phyloP scores from a whole-genome alignment of 2,797 vertebrate genomes.

The Picus viridis region DNA sequence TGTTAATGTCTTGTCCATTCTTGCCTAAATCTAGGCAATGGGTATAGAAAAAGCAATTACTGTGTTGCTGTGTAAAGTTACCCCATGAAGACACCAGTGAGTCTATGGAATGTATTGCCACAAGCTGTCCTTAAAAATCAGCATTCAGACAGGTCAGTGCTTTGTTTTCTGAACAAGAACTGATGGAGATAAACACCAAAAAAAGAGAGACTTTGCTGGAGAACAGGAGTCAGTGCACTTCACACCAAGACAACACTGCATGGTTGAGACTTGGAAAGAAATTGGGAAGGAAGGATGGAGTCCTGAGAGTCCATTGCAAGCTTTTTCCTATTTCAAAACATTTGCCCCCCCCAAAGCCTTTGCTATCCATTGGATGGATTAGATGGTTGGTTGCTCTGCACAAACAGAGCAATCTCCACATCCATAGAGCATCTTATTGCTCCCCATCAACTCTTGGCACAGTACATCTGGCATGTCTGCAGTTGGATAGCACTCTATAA shows the following conservation, averaged over 20 bases:
- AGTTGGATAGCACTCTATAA: conserved; percentile 6
- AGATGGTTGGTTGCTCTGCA: background rate
- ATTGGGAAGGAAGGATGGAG: background rate
- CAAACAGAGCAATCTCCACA: background rate
- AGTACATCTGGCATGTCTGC: background rate
- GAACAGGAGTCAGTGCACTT: background rate
- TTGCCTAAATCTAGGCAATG: background rate
- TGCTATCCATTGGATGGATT: background rate
- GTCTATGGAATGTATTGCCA: background rate
- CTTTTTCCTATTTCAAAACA: background rate
- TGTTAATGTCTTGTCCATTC: background rate
- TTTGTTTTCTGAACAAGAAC: background rate
- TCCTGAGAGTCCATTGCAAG: background rate
- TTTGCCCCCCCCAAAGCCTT: background rate
- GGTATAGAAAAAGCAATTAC: background rate
- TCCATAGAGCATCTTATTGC: background rate
- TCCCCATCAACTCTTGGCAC: background rate
- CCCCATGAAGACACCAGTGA: background rate
- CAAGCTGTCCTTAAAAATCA: background rate
- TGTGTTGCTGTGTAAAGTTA: background rate
- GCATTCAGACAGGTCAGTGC: background rate
- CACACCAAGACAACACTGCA: background rate
- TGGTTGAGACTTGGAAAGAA: background rate
- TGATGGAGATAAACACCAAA: background rate
- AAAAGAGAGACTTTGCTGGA: background rate